These are phyloP conservation scores for Acanthiza pusilla DNA, from an alignment of 2,797 vertebrate genomes.

Conservation along the genomic window DNA sequence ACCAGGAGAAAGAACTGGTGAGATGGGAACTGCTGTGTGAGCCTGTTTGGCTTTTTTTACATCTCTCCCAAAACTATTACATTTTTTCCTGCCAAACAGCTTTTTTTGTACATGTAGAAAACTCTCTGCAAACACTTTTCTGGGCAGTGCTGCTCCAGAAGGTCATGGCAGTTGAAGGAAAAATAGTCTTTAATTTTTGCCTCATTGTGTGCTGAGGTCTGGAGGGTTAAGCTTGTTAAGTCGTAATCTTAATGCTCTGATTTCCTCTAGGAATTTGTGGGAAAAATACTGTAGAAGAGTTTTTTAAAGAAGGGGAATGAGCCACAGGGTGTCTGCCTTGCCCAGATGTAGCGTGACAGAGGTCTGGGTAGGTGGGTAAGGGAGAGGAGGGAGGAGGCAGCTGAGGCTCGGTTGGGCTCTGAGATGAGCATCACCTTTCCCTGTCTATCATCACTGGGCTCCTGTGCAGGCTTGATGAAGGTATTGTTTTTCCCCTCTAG, in stretches of 20 bases:
- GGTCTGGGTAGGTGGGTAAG: background rate
- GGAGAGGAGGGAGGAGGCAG: background rate
- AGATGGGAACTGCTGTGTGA: background rate
- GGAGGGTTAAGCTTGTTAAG: background rate
- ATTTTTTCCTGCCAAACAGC: background rate
- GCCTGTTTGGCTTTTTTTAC: background rate
- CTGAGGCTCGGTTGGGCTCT: background rate
- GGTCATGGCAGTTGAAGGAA: background rate
- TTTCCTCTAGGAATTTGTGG: background rate
- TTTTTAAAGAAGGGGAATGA: background rate
- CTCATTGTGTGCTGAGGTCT: background rate
- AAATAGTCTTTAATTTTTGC: background rate
- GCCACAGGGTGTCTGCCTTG: background rate
- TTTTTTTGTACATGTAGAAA: background rate
- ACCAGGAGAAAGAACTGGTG: background rate
- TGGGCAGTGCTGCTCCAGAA: background rate
- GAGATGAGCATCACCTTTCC: background rate
- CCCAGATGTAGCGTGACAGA: background rate
- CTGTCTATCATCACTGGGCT: fast-evolving
- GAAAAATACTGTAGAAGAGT: background rate
- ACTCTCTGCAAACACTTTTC: background rate
- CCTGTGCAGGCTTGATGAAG: background rate
- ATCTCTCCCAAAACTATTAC: background rate
- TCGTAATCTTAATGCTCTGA: background rate
- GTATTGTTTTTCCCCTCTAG: background rate